Percentiles rank a stretch among this genome's conserved stretches.
phyloP scores from a whole-genome alignment of 2,113 vertebrate genomes.

The Steatornis caripensis region DNA sequence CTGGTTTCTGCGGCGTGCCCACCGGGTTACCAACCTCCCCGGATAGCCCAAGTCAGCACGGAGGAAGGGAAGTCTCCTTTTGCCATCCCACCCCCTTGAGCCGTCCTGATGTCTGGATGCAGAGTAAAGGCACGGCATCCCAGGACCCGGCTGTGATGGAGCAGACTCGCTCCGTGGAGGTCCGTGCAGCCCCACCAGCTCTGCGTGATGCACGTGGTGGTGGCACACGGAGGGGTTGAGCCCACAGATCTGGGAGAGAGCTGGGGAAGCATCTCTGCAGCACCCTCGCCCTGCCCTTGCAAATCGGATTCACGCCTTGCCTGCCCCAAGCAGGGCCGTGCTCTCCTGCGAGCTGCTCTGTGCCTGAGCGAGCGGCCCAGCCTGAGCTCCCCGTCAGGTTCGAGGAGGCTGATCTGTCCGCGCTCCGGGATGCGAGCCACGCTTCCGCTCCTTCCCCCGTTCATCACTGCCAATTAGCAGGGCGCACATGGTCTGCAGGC shows the following conservation, averaged over 20 bases:
- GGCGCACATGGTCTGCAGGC: not conserved
- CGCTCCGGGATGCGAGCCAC: not conserved
- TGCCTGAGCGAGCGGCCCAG: not conserved
- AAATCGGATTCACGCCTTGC: rapidly evolving
- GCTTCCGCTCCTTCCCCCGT: not conserved
- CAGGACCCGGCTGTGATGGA: not conserved
- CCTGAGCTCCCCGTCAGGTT: rapidly evolving
- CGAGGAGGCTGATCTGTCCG: not conserved
- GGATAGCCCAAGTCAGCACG: not conserved
- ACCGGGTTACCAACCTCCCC: rapidly evolving
- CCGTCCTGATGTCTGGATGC: rapidly evolving
- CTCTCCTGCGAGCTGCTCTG: not conserved
- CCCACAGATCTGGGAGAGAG: not conserved
- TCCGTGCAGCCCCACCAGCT: not conserved
- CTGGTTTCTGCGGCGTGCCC: rapidly evolving
- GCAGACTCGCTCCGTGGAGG: rapidly evolving
- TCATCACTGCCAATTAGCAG: not conserved
- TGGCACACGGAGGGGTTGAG: not conserved
- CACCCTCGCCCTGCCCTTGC: not conserved
- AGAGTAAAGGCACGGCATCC: not conserved
- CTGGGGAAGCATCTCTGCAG: not conserved
- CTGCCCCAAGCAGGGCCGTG: rapidly evolving
- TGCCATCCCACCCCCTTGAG: not conserved
- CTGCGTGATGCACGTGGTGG: rapidly evolving
- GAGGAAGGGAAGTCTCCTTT: not conserved